phyloP scores from a whole-genome alignment of 2,113 vertebrate genomes.

The Ciconia boyciana region DNA sequence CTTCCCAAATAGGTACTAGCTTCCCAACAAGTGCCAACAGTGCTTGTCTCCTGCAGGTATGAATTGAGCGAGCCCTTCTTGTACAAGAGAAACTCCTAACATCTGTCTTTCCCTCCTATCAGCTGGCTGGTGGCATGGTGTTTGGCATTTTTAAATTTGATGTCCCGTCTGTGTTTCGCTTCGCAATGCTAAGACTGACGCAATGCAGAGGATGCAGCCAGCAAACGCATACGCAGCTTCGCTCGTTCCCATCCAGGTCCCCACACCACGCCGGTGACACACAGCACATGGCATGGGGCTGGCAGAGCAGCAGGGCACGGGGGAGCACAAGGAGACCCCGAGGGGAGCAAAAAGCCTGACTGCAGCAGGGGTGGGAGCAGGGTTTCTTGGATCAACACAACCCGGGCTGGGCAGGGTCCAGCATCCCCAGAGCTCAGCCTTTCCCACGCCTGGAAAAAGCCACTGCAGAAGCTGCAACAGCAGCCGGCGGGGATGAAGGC shows the following conservation, averaged over 20 bases:
- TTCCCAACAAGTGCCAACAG: neutral
- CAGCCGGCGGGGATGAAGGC: neutral
- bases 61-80: neutral
- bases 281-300: accelerated
- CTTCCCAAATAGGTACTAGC: neutral
- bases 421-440: neutral
- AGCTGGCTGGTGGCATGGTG: neutral
- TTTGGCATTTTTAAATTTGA: neutral
- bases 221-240: accelerated
- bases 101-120: neutral
- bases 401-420: accelerated
- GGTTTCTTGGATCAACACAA: neutral
- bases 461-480: neutral
- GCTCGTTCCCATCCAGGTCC: neutral
- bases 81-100: neutral
- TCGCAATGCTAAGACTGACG: neutral
- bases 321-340: neutral
- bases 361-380: neutral
- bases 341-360: neutral
- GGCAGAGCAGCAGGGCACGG: accelerated
- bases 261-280: neutral
- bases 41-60: neutral
- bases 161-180: neutral
- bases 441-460: neutral
- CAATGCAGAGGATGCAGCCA: neutral